Percentiles rank a stretch among this genome's conserved stretches.
phyloP scores from a whole-genome alignment of 37 sponge, comb jelly and placozoan genomes.

The Halichondria panicea region DNA sequence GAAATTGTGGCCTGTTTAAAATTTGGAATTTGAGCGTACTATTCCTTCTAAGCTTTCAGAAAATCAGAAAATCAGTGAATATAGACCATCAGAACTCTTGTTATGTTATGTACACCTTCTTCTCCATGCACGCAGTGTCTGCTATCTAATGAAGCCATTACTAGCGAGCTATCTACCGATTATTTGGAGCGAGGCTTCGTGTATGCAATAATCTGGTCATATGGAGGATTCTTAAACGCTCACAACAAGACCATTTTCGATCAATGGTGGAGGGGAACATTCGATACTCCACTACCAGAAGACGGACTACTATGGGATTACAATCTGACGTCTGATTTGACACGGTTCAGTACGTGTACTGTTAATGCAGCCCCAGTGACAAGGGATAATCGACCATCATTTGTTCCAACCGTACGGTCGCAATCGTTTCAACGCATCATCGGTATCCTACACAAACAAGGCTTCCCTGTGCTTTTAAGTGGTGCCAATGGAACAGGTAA shows the following conservation, averaged over 20 bases:
- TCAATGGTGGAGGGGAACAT: constrained; percentile 29
- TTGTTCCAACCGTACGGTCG: constrained; percentile 16
- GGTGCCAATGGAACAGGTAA: constrained; percentile 71
- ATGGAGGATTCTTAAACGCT: constrained; percentile 33
- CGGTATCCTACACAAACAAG: neutral
- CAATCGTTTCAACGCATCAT: constrained; percentile 17
- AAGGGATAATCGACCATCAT: neutral
- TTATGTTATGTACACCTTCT: neutral
- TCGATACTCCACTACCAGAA: neutral
- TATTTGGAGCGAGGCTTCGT: constrained; percentile 25
- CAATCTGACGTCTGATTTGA: neutral
- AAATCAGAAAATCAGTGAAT: neutral
- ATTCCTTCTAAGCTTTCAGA: neutral
- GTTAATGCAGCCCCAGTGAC: neutral
- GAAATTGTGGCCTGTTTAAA: too few relatives aligned
- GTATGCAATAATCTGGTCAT: constrained; percentile 52
- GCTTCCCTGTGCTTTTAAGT: constrained; percentile 47
- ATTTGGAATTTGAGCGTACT: too few relatives aligned
- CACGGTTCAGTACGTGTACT: neutral
- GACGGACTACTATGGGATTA: constrained; percentile 42
- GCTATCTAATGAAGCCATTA: neutral
- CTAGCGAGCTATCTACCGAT: neutral
- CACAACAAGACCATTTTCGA: constrained; percentile 36
- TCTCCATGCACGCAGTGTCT: constrained; percentile 2
- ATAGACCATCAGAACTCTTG: neutral